A percentile compares a stretch with the other conserved stretches of the same genome.
Evolutionary conservation across 1,140 invertebrate genomes (phyloP).

Genomic region (Cotesia vestalis): DNA sequence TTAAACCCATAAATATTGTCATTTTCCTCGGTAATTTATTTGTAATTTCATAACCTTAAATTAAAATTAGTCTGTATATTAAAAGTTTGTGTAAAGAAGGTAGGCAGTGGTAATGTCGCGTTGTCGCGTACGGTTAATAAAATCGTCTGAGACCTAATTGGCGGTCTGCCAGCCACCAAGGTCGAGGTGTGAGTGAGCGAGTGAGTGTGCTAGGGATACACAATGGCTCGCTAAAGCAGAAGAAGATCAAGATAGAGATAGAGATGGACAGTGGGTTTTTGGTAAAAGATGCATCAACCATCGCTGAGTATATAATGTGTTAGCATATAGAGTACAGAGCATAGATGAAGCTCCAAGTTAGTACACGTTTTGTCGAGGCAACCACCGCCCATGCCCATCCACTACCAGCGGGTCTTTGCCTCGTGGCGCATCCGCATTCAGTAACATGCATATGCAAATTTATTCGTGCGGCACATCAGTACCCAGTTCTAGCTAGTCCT

Average conservation of each 20-base stretch:
- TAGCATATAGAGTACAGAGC: slow-evolving; percentile 13
- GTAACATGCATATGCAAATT: slow-evolving; percentile 66
- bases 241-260: too few species aligned
- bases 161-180: slow-evolving; percentile 41
- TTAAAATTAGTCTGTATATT: too few species aligned
- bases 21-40: not conserved
- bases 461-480: slow-evolving; percentile 59
- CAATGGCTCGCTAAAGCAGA: slow-evolving; percentile 6
- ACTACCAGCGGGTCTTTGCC: not conserved
- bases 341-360: slow-evolving; percentile 22
- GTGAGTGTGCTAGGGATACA: not conserved
- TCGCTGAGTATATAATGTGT: not conserved
- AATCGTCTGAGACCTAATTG: slow-evolving; percentile 46
- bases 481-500: slow-evolving; percentile 30
- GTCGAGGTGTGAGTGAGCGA: slow-evolving; percentile 30
- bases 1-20: not conserved
- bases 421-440: slow-evolving; percentile 51
- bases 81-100: too few species aligned
- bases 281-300: slow-evolving; percentile 22
- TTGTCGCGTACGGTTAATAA: slow-evolving; percentile 30
- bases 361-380: not conserved
- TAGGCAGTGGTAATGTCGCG: not conserved
- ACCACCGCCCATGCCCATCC: slow-evolving; percentile 1
- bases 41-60: not conserved
- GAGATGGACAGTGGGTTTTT: not conserved